phyloP scores from a whole-genome alignment of 2,113 vertebrate genomes.

The Lates calcarifer region DNA sequence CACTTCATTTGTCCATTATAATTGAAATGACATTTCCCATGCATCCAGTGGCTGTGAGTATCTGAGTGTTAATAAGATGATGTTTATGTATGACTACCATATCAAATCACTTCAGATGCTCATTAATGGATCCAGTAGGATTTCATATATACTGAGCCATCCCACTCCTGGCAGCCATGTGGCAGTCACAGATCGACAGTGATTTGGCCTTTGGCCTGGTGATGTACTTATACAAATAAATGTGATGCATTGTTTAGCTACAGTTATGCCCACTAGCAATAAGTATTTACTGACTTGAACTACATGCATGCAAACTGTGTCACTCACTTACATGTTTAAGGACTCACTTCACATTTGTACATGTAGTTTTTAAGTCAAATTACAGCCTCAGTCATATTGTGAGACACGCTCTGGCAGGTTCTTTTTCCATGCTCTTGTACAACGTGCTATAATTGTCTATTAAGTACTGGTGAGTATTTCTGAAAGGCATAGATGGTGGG shows the following conservation, averaged over 20 bases:
- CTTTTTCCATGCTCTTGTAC: conserved; percentile 17
- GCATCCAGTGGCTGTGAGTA: neutral
- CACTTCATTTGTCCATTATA: conserved; percentile 40
- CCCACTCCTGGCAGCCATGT: neutral
- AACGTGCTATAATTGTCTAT: conserved; percentile 48
- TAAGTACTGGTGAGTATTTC: conserved; percentile 32
- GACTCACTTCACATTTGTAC: neutral
- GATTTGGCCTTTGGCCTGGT: neutral
- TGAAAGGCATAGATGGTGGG: conserved; percentile 36
- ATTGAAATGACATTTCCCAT: conserved; percentile 27
- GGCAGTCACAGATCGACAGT: neutral
- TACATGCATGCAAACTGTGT: neutral
- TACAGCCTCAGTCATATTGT: conserved; percentile 3
- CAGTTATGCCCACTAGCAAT: conserved; percentile 1
- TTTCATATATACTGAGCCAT: neutral
- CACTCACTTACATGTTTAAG: neutral
- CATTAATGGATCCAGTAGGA: conserved; percentile 3
- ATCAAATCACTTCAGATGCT: neutral
- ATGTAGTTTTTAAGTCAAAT: conserved; percentile 3
- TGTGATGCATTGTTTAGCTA: neutral
- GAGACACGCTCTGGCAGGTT: conserved; percentile 24
- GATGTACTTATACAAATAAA: neutral
- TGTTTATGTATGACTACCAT: conserved; percentile 14
- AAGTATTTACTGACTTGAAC: neutral
- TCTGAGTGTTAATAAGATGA: conserved; percentile 32